Percentiles rank a stretch among this genome's conserved stretches.
Conservation (phyloP, 2,888 invertebrate species). For the Acanthoscelides obtectus region DNA sequence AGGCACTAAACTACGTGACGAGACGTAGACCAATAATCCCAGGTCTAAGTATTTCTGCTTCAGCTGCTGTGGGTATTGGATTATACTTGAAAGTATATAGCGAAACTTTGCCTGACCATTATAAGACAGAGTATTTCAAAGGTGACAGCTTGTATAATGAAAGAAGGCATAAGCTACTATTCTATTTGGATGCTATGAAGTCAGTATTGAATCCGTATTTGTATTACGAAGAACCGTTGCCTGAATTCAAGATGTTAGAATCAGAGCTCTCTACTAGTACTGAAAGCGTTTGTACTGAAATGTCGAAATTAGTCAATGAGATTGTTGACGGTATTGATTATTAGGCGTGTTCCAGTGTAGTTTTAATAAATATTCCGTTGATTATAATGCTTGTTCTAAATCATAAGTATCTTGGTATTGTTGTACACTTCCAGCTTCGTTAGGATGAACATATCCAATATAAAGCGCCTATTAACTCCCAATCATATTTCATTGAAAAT, state of each 20-base stretch:
- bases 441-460: too few species aligned
- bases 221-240: conserved; percentile 45
- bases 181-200: conserved; percentile 46
- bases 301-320: background rate
- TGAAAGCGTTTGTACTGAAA: background rate
- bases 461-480: too few species aligned
- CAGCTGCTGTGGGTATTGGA: conserved; percentile 55
- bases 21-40: conserved; percentile 58
- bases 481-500: too few species aligned
- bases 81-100: conserved; percentile 56
- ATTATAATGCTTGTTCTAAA: too few species aligned
- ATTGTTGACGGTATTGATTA: background rate
- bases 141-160: conserved; percentile 44
- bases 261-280: background rate
- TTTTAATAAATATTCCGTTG: background rate
- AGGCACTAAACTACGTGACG: conserved; percentile 52
- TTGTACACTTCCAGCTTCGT: too few species aligned
- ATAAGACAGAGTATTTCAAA: conserved; percentile 43
- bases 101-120: conserved; percentile 36
- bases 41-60: conserved; percentile 50
- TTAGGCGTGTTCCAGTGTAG: background rate
- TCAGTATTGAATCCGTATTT: conserved; percentile 55
- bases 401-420: too few species aligned
- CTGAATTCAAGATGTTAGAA: conserved; percentile 23
- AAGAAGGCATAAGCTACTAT: conserved; percentile 31